Conservation (phyloP, 2,888 invertebrate species). For the Leptothorax acervorum region DNA sequence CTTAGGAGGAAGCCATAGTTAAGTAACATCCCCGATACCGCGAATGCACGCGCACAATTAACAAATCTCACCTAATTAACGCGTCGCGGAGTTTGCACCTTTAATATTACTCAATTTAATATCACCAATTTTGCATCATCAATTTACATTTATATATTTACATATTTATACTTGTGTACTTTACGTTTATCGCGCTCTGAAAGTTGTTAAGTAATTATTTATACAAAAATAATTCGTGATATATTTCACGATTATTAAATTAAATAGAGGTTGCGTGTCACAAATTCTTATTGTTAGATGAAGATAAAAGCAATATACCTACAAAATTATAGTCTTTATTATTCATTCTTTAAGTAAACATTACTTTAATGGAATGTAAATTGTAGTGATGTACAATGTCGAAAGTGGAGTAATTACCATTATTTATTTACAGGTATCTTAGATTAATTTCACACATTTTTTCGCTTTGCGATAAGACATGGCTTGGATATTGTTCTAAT, state of each 20-base stretch:
- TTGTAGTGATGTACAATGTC: background rate
- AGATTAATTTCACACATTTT: background rate
- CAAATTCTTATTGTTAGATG: background rate
- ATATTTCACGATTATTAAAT: background rate
- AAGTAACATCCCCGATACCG: constrained; percentile 68
- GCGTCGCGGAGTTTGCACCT: constrained; percentile 29
- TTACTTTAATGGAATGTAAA: background rate
- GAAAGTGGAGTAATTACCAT: background rate
- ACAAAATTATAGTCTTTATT: background rate
- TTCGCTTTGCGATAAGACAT: background rate
- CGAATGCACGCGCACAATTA: constrained; percentile 53
- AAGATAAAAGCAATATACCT: background rate
- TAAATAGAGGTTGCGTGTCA: background rate
- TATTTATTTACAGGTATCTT: background rate
- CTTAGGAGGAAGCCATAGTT: constrained; percentile 62
- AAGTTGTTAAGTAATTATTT: background rate
- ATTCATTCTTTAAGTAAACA: background rate
- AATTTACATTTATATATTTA: constrained; percentile 1
- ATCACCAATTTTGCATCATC: background rate
- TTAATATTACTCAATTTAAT: background rate
- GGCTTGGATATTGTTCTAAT: too few species aligned
- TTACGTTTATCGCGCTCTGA: background rate
- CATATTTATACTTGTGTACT: background rate
- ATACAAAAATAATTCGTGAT: background rate
- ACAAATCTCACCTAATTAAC: constrained; percentile 73